A percentile compares a stretch with the other conserved stretches of the same genome.
phyloP scores from a whole-genome alignment of 2,888 invertebrate species.

The Nasonia oneida region DNA sequence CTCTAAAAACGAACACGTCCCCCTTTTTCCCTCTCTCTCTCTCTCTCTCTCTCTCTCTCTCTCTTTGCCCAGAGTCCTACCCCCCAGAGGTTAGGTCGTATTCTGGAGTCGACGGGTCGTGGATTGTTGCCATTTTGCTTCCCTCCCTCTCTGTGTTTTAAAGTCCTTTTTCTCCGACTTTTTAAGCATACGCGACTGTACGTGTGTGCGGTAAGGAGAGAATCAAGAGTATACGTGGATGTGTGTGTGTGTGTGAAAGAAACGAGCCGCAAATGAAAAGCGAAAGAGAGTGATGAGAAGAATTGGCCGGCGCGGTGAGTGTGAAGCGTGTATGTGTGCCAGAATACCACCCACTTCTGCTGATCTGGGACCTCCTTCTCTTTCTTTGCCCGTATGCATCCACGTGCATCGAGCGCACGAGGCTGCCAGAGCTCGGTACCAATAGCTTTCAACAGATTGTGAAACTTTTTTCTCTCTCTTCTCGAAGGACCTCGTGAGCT shows the following conservation, averaged over 20 bases:
- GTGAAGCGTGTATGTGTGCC: constrained; percentile 56
- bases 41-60: neutral
- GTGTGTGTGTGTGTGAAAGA: neutral
- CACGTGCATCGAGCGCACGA: constrained; percentile 25
- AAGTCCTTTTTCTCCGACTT: neutral
- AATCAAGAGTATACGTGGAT: neutral
- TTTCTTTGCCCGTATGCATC: neutral
- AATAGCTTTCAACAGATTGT: constrained; percentile 16
- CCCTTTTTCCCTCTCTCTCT: constrained; percentile 41
- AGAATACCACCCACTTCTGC: constrained; percentile 66
- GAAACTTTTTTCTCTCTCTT: neutral
- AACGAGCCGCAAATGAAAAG: constrained; percentile 23
- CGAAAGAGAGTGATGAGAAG: constrained; percentile 26
- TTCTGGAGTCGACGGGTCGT: constrained; percentile 61
- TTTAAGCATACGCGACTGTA: neutral
- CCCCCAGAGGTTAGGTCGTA: constrained; percentile 55
- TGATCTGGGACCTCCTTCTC: constrained; percentile 48
- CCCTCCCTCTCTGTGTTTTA: constrained; percentile 2
- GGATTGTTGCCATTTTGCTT: constrained; percentile 25
- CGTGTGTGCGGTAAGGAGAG: constrained; percentile 18
- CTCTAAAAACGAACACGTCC: constrained; percentile 63
- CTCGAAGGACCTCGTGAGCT: neutral
- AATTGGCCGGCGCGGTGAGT: constrained; percentile 41
- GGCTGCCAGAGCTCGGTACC: constrained; percentile 9
- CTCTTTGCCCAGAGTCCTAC: neutral